These are phyloP conservation scores for Phyllostomus discolor DNA, from an alignment of 2,113 vertebrate species.

Conservation along the genomic window DNA sequence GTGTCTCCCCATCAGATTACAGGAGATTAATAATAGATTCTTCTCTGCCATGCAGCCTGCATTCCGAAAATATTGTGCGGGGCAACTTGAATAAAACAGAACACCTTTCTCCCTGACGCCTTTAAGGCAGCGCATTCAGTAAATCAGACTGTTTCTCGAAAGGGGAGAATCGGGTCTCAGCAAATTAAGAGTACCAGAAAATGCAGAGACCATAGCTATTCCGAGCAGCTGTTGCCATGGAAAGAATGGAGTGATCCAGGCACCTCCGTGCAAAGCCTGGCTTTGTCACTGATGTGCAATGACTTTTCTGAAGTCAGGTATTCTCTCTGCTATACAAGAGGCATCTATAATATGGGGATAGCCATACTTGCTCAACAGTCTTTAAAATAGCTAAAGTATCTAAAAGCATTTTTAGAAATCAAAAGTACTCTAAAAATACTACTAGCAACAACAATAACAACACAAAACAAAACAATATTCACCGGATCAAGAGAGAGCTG, in stretches of 20 bases:
- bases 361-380: not conserved
- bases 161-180: not conserved
- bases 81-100: not conserved
- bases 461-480: not conserved
- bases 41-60: not conserved
- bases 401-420: not conserved
- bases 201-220: not conserved
- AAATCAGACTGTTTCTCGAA: not conserved
- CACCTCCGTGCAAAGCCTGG: not conserved
- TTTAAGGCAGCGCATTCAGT: not conserved
- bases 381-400: not conserved
- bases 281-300: not conserved
- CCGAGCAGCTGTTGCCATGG: not conserved
- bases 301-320: not conserved
- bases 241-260: not conserved
- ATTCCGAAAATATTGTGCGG: not conserved
- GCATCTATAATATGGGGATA: not conserved
- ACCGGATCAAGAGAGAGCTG: not conserved
- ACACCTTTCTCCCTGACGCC: not conserved
- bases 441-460: not conserved
- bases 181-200: not conserved
- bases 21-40: not conserved
- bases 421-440: not conserved
- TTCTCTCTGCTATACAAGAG: not conserved
- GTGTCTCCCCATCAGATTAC: not conserved